Evolutionary conservation across 2,113 vertebrate genomes (phyloP).

Genomic region (Rhea americana): DNA sequence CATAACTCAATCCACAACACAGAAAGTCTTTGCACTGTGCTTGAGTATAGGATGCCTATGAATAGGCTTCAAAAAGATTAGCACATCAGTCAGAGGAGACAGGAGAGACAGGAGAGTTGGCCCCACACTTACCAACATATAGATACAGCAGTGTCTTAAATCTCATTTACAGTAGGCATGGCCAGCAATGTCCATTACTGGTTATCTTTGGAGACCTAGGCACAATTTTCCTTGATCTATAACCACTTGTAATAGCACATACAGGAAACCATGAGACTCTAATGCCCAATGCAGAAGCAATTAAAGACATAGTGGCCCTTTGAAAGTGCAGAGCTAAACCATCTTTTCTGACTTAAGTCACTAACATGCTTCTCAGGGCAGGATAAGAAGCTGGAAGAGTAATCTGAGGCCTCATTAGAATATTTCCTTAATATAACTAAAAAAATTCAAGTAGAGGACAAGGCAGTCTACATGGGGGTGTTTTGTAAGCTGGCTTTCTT

Average conservation of each 20-base stretch:
- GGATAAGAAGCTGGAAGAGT: not conserved
- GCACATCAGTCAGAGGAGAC: not conserved
- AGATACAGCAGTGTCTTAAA: not conserved
- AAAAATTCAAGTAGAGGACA: not conserved
- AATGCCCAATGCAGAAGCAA: not conserved
- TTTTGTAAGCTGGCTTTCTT: not conserved
- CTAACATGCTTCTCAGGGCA: not conserved
- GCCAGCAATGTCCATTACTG: not conserved
- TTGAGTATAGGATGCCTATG: not conserved
- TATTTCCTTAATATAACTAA: not conserved
- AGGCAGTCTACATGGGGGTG: not conserved
- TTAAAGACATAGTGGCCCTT: not conserved
- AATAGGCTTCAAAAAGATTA: not conserved
- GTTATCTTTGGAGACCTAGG: not conserved
- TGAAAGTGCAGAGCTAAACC: not conserved
- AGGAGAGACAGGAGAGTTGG: not conserved
- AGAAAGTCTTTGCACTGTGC: not conserved
- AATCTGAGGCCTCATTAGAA: not conserved
- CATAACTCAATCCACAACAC: not conserved
- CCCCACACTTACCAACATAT: not conserved
- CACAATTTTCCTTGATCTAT: not conserved
- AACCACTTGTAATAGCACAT: not conserved
- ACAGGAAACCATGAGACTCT: not conserved
- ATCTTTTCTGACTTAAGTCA: not conserved
- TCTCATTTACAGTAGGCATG: not conserved